These are phyloP conservation scores for Anabacerthia variegaticeps DNA, from an alignment of 2,797 vertebrate species.

Conservation along the genomic window DNA sequence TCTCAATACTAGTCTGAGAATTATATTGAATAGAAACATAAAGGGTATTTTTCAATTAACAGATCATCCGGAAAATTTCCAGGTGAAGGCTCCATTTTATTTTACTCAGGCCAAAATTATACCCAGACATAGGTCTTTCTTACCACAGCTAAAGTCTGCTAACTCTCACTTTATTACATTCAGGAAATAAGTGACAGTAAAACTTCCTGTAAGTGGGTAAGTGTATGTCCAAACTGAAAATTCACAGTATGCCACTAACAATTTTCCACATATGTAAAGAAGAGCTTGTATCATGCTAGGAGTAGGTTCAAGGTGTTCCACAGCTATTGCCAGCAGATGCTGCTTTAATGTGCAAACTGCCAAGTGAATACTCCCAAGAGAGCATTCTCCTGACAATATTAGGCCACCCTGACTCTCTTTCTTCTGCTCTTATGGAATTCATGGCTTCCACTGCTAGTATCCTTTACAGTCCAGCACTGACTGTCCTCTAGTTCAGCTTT, in stretches of 20 bases:
- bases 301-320: background rate
- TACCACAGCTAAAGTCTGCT: background rate
- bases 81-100: background rate
- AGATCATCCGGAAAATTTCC: background rate
- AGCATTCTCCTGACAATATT: background rate
- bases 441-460: background rate
- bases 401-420: background rate
- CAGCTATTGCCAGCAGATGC: no score
- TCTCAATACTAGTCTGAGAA: background rate
- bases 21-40: background rate
- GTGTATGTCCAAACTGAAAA: background rate
- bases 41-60: slow-evolving; percentile 8
- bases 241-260: background rate
- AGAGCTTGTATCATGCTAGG: background rate
- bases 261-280: background rate
- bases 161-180: background rate
- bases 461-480: background rate
- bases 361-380: background rate
- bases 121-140: background rate
- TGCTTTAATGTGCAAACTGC: background rate
- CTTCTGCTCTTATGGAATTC: background rate
- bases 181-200: background rate
- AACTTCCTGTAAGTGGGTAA: background rate
- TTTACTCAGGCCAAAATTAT: background rate
- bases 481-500: background rate